phyloP scores from a whole-genome alignment of 2,888 invertebrate species.

The Acronicta aceris region DNA sequence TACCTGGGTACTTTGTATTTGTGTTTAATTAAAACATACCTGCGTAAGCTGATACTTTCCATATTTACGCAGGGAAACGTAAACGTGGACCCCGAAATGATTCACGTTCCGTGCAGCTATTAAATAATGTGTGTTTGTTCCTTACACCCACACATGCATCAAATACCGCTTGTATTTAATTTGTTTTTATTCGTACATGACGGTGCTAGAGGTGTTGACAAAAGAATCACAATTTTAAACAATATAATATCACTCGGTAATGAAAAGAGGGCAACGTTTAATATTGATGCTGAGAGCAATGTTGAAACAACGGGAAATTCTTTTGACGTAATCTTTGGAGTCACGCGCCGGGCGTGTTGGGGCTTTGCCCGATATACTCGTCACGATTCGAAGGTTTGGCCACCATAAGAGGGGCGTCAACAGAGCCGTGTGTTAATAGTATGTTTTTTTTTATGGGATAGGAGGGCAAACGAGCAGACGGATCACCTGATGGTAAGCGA shows the following conservation, averaged over 20 bases:
- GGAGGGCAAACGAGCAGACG: too few species aligned
- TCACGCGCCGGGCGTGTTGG: background rate
- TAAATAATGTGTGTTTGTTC: conserved; percentile 7
- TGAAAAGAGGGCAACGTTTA: conserved; percentile 13
- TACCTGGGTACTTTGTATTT: conserved; percentile 11
- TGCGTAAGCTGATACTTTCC: conserved; percentile 25
- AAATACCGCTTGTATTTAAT: conserved; percentile 8
- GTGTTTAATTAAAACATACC: conserved; percentile 26
- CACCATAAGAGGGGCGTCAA: too few species aligned
- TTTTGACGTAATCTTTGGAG: conserved; percentile 3
- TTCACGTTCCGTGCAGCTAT: background rate
- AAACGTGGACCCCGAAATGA: background rate
- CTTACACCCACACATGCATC: background rate
- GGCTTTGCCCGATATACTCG: background rate
- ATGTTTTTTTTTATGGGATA: too few species aligned
- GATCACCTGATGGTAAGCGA: too few species aligned
- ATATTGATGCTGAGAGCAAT: conserved; percentile 8
- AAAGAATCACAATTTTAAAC: conserved; percentile 10
- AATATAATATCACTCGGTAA: conserved; percentile 4
- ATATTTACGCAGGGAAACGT: conserved; percentile 4
- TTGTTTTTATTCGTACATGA: conserved; percentile 1
- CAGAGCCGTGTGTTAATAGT: too few species aligned
- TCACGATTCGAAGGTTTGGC: too few species aligned
- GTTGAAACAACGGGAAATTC: conserved; percentile 4
- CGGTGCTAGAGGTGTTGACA: background rate